Conservation (phyloP, 2,888 invertebrate species). For the Nebria brevicollis region DNA sequence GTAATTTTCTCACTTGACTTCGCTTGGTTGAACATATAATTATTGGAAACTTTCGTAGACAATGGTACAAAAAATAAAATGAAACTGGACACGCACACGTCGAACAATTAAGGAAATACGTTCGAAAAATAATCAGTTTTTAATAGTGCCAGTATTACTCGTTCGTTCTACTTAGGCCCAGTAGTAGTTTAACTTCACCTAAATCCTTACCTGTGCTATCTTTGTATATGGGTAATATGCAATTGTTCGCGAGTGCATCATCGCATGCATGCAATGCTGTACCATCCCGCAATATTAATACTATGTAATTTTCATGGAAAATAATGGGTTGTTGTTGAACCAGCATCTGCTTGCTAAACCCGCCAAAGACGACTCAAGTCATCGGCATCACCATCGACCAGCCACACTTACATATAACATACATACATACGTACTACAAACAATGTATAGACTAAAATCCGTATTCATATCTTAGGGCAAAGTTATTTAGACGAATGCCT, state of each 20-base stretch:
- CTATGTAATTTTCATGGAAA: conserved; percentile 40
- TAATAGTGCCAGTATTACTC: conserved; percentile 25
- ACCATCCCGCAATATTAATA: conserved; percentile 46
- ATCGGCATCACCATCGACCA: conserved; percentile 19
- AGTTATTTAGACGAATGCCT: not conserved
- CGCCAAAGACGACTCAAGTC: conserved; percentile 35
- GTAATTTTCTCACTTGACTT: conserved; percentile 41
- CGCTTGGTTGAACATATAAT: conserved; percentile 28
- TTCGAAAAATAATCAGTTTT: conserved; percentile 39
- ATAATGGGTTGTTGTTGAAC: conserved; percentile 39
- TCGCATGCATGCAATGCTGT: conserved; percentile 43
- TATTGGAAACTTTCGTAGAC: conserved; percentile 33
- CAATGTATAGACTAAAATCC: conserved; percentile 16
- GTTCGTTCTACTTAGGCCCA: conserved; percentile 7
- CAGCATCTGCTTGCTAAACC: conserved; percentile 38
- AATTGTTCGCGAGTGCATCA: not conserved
- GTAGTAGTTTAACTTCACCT: not conserved
- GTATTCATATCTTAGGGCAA: not conserved
- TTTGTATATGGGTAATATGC: not conserved
- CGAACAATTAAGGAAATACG: conserved; percentile 37
- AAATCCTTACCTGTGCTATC: not conserved
- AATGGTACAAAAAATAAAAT: conserved; percentile 13
- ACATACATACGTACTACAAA: not conserved
- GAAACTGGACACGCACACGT: conserved; percentile 37
- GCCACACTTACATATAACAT: conserved; percentile 17